These are phyloP conservation scores for Cecidostiba fungosa DNA, from an alignment of 2,888 invertebrate species.

Conservation along the genomic window DNA sequence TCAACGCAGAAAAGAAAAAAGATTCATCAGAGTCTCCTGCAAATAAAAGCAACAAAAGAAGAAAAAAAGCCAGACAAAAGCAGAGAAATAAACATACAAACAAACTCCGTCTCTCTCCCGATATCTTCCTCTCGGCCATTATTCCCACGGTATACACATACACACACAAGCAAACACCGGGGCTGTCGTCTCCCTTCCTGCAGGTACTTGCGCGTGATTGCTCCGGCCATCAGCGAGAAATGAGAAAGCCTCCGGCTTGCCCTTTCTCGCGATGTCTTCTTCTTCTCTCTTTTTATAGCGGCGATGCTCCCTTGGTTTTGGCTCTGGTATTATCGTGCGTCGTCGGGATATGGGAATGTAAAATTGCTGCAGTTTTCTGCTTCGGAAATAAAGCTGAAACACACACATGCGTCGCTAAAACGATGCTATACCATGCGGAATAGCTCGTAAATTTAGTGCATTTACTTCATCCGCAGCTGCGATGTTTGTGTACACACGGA, in stretches of 20 bases:
- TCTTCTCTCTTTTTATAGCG: not conserved
- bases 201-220: slow-evolving; percentile 56
- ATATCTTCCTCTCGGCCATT: slow-evolving; percentile 24
- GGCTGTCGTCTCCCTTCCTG: slow-evolving; percentile 24
- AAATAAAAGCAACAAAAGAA: not conserved
- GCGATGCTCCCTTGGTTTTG: not conserved
- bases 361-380: not conserved
- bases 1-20: not conserved
- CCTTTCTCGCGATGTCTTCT: not conserved
- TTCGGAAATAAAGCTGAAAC: not conserved
- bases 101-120: not conserved
- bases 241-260: slow-evolving; percentile 50
- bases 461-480: not conserved
- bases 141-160: not conserved
- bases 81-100: slow-evolving; percentile 21
- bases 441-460: not conserved
- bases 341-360: not conserved
- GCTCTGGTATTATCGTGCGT: not conserved
- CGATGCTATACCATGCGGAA: not conserved
- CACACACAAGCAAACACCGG: not conserved
- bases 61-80: slow-evolving; percentile 10
- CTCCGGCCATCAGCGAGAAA: slow-evolving; percentile 41
- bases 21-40: not conserved
- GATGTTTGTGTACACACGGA: not conserved
- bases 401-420: not conserved